These are phyloP conservation scores for Diarsia brunnea DNA, from an alignment of 2,888 invertebrate species.

Conservation along the genomic window DNA sequence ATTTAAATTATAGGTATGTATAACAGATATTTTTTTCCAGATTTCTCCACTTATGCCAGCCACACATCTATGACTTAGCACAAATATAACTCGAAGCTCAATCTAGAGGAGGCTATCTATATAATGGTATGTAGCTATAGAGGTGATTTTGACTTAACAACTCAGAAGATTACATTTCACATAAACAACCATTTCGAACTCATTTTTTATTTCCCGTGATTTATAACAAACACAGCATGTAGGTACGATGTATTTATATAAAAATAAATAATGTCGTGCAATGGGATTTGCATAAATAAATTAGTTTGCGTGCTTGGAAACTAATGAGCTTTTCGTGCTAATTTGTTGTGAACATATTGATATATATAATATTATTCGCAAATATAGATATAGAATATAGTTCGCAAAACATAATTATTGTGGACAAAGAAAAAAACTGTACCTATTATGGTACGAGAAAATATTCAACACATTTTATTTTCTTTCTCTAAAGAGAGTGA, in stretches of 20 bases:
- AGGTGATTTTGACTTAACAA: neutral
- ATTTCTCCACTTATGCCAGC: no score
- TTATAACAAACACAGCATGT: neutral
- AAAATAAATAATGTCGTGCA: neutral
- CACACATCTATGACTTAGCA: no score
- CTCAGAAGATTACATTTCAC: neutral
- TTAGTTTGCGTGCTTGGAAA: slow-evolving; percentile 7
- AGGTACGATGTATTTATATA: neutral
- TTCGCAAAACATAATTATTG: neutral
- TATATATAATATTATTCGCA: no score
- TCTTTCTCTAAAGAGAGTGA: neutral
- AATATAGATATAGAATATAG: no score
- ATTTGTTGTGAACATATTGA: slow-evolving; percentile 1
- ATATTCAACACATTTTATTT: neutral
- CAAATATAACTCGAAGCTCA: no score
- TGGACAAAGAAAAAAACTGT: neutral
- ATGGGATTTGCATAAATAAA: slow-evolving; percentile 10
- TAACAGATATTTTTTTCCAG: no score
- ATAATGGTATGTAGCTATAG: neutral
- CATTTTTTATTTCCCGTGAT: neutral
- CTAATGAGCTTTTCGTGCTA: slow-evolving; percentile 11
- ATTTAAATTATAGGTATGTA: no score
- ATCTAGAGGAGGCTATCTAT: no score
- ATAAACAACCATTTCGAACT: neutral
- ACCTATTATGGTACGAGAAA: neutral